These are phyloP conservation scores for Agrochola lota DNA, from an alignment of 2,888 invertebrate species.

Conservation along the genomic window DNA sequence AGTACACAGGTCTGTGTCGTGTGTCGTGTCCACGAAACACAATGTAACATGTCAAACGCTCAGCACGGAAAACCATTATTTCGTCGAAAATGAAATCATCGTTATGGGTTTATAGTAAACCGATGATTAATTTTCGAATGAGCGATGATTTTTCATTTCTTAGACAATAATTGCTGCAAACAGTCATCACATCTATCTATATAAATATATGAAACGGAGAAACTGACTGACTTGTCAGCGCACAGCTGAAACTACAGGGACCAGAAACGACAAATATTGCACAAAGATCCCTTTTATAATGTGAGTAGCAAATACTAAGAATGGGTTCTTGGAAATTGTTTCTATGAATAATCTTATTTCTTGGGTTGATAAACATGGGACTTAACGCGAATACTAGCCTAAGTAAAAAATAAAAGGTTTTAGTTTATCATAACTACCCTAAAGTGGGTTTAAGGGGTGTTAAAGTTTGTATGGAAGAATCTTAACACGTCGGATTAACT, in stretches of 20 bases:
- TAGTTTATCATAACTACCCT: not conserved
- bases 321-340: not conserved
- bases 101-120: not conserved
- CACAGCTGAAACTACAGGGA: conserved; percentile 1
- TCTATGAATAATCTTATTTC: not conserved
- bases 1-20: not conserved
- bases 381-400: not conserved
- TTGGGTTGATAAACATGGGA: not conserved
- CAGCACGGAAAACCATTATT: conserved; percentile 6
- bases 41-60: conserved; percentile 26
- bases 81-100: not conserved
- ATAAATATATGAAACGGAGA: not conserved
- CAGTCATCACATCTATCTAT: not conserved
- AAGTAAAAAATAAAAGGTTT: not conserved
- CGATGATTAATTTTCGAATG: not conserved
- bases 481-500: not conserved
- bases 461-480: not conserved
- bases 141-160: not conserved
- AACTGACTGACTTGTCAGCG: not conserved
- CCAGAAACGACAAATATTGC: not conserved
- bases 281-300: not conserved
- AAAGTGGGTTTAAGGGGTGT: not conserved
- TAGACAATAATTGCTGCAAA: not conserved
- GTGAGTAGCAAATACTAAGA: not conserved
- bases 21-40: not conserved